Evolutionary conservation across 2,113 vertebrate species (phyloP).

Genomic region (Microtus ochrogaster): DNA sequence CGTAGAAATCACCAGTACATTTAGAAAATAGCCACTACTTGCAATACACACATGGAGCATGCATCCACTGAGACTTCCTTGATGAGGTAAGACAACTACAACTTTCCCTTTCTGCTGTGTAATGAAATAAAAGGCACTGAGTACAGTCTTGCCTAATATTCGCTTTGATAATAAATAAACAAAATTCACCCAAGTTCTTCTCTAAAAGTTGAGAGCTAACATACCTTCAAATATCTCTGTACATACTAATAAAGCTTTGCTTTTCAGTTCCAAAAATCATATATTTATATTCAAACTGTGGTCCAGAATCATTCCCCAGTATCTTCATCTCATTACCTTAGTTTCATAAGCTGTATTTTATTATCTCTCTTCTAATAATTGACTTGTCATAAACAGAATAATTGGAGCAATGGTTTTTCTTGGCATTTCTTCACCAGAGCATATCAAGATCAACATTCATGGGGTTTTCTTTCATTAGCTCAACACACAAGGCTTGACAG

Average conservation of each 20-base stretch:
- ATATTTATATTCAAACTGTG: not conserved
- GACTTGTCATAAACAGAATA: slow-evolving; percentile 52
- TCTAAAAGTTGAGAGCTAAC: slow-evolving; percentile 50
- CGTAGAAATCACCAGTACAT: not conserved
- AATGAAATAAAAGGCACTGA: slow-evolving; percentile 64
- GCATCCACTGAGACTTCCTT: slow-evolving; percentile 54
- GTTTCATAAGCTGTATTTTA: slow-evolving; percentile 30
- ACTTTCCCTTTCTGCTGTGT: slow-evolving; percentile 63
- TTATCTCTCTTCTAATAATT: slow-evolving; percentile 29
- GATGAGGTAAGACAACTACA: slow-evolving; percentile 62
- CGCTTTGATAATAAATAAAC: slow-evolving; percentile 11
- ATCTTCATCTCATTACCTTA: not conserved
- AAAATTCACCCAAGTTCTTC: slow-evolving; percentile 32
- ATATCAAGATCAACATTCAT: not conserved
- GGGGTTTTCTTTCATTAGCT: slow-evolving; percentile 63
- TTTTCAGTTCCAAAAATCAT: slow-evolving; percentile 14
- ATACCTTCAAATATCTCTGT: slow-evolving; percentile 53
- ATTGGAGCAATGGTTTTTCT: not conserved
- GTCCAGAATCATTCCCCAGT: not conserved
- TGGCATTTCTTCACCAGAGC: slow-evolving; percentile 31
- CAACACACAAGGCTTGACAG: not conserved
- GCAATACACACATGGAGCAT: not conserved
- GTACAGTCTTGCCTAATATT: slow-evolving; percentile 28
- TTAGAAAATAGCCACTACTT: slow-evolving; percentile 61
- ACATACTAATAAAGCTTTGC: slow-evolving; percentile 55